These are phyloP conservation scores for Drosophila emarginata DNA, from an alignment of 2,888 invertebrate species.

Conservation along the genomic window DNA sequence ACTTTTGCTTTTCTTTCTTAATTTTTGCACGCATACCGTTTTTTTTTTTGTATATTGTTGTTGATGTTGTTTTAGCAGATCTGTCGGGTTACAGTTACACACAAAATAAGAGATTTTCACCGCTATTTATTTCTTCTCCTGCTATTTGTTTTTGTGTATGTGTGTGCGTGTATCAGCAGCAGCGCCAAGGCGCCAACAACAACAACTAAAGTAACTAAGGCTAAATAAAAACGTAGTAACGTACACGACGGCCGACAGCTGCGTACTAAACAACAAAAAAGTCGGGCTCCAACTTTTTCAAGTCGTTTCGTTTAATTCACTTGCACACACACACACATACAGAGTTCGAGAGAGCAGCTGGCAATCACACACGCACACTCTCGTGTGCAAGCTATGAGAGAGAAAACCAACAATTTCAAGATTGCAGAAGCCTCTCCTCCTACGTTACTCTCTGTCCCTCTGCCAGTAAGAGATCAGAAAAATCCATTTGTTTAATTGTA, in stretches of 20 bases:
- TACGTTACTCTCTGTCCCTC: background rate
- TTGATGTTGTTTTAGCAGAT: slow-evolving; percentile 17
- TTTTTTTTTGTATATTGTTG: background rate
- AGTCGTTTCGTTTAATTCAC: slow-evolving; percentile 74
- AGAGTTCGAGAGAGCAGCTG: slow-evolving; percentile 8
- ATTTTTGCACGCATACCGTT: slow-evolving; percentile 39
- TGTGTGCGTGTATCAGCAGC: background rate
- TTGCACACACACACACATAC: slow-evolving; percentile 49
- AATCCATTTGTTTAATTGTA: background rate
- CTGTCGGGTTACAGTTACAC: slow-evolving; percentile 41
- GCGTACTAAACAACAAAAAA: slow-evolving; percentile 72
- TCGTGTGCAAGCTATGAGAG: slow-evolving; percentile 29
- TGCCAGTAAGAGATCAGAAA: slow-evolving; percentile 15
- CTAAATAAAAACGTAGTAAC: slow-evolving; percentile 31
- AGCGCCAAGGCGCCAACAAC: slow-evolving; percentile 64
- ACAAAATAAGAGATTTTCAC: slow-evolving; percentile 48
- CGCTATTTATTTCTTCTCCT: slow-evolving; percentile 46
- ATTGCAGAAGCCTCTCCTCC: slow-evolving; percentile 39
- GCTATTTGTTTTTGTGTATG: slow-evolving; percentile 1
- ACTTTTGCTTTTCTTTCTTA: slow-evolving; percentile 39
- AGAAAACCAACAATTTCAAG: slow-evolving; percentile 65
- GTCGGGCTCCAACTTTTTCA: slow-evolving; percentile 68
- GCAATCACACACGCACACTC: slow-evolving; percentile 11
- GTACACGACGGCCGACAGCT: slow-evolving; percentile 67
- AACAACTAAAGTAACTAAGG: slow-evolving; percentile 17